A percentile compares a stretch with the other conserved stretches of the same genome.
phyloP scores from a whole-genome alignment of 2,113 vertebrate species.

The Natator depressus region DNA sequence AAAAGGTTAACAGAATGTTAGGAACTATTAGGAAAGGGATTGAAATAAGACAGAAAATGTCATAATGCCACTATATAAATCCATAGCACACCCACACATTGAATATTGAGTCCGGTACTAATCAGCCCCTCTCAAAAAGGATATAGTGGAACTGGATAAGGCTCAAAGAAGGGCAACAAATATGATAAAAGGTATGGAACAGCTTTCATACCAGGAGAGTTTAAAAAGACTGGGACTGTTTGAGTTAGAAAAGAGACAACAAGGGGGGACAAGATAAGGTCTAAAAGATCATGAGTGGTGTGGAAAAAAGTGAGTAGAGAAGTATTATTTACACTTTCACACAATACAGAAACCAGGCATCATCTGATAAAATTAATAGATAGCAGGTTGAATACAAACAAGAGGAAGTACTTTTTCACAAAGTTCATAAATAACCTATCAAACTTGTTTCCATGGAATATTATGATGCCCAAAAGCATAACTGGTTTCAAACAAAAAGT shows the following conservation, averaged over 20 bases:
- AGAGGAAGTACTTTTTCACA: too few relatives aligned
- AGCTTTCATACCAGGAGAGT: too few relatives aligned
- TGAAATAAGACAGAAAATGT: not conserved
- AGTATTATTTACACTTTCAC: too few relatives aligned
- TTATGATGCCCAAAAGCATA: too few relatives aligned
- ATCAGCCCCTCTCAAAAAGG: not conserved
- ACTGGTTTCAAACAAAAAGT: too few relatives aligned
- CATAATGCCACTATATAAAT: not conserved
- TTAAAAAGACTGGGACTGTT: not conserved
- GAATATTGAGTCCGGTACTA: not conserved
- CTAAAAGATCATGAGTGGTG: not conserved
- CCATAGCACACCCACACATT: not conserved
- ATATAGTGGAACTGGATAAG: not conserved
- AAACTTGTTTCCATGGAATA: too few relatives aligned
- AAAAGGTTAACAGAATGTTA: not conserved
- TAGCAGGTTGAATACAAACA: too few relatives aligned
- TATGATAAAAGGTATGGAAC: not conserved
- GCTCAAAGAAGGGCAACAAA: not conserved
- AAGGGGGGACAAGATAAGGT: not conserved
- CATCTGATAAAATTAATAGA: too few relatives aligned
- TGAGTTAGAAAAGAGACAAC: not conserved
- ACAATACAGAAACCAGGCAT: too few relatives aligned
- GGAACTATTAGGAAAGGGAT: not conserved
- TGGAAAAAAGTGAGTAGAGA: not conserved
- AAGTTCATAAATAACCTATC: too few relatives aligned